Evolutionary conservation across 2,888 invertebrate species (phyloP), one percentile per base, ranked within the genome.

Genomic region (Phyto melanocephala): DNA sequence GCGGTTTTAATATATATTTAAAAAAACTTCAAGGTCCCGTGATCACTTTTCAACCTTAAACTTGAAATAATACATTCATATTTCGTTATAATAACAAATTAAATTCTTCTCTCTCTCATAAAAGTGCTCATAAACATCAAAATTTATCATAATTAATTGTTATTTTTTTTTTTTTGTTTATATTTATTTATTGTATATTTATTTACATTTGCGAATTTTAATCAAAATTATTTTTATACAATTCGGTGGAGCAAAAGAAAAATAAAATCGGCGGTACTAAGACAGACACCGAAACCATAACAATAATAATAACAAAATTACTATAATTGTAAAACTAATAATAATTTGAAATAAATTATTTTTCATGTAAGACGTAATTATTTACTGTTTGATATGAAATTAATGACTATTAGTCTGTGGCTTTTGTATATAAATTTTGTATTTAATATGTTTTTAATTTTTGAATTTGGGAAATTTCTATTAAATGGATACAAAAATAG

Each of bases 401-500:
- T 70, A 77, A 77, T 77, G 60, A 54, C 62, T 60, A 77, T 45
- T 70, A 77, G 52, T 70, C 77, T 62, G 60, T 35, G 60, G 42
- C 50, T 45, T 68, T 42, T 6, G 1, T n/a, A 28, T 28, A 47
- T 45, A 63, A 1, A 54, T 37, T 47, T 37, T 3, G 2, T 35
- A 40, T 58, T 58, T 20, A 28, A 1, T 15, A 42, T 56, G 15
- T 42, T 15, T 24, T 28, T 42, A 2, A 7, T 20, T 22, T 54
- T 68, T 15, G 1, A 52, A 24, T 50, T 7, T 37, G 33, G 17
- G 33, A 15, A 52, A 13, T 13, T 11, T 22, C 22, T 40, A 40
- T n/a, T 1, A 50, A 22, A 40, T 28, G n/a, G 13, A 37, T 37
- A 6, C n/a, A 47, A 52, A 37, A 22, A 37, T 11, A 47, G 2